These are phyloP conservation scores for Campoplex capitator DNA, from an alignment of 2,888 invertebrate species.

Conservation along the genomic window DNA sequence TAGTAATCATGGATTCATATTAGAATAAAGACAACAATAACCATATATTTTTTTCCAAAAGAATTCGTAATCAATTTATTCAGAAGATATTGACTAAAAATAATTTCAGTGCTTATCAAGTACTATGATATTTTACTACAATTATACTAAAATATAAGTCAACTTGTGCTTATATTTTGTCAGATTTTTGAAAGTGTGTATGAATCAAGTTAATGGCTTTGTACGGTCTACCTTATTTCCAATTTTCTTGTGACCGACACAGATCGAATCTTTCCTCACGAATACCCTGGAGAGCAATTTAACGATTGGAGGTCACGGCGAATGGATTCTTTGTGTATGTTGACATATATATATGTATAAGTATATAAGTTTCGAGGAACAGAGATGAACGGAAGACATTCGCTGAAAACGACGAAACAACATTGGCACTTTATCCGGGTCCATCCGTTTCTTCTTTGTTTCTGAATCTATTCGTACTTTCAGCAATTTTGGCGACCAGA, in stretches of 20 bases:
- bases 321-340: slow-evolving; percentile 12
- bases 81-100: not conserved
- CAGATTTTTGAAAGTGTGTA: not conserved
- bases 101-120: not conserved
- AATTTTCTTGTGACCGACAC: slow-evolving; percentile 25
- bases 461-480: slow-evolving; percentile 18
- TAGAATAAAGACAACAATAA: too few species aligned
- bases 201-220: too few species aligned
- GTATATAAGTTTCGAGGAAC: not conserved
- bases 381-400: slow-evolving; percentile 45
- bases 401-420: slow-evolving; percentile 45
- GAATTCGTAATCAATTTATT: not conserved
- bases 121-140: too few species aligned
- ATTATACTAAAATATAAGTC: not conserved
- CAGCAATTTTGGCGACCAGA: slow-evolving; percentile 22
- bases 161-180: not conserved
- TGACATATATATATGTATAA: not conserved
- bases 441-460: slow-evolving; percentile 30
- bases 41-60: too few species aligned
- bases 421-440: slow-evolving; percentile 21
- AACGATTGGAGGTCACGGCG: slow-evolving; percentile 23
- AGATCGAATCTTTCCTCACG: slow-evolving; percentile 44
- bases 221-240: slow-evolving; percentile 6
- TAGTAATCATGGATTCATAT: not conserved
- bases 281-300: slow-evolving; percentile 17